phyloP scores from a whole-genome alignment of 2,113 vertebrate species.

The Stigmatopora nigra region DNA sequence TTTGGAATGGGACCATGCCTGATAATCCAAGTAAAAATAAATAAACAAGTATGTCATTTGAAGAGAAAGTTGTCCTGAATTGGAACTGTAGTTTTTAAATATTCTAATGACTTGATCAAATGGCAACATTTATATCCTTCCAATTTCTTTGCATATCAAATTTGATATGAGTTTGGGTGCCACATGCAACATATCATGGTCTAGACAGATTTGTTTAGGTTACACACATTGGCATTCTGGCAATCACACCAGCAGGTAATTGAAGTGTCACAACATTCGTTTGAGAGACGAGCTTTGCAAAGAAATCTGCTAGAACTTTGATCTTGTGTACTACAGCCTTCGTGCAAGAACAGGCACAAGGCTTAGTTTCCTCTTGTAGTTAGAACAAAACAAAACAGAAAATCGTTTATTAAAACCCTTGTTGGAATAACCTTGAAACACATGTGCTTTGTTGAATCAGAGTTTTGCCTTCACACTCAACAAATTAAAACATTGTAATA shows the following conservation, averaged over 20 bases:
- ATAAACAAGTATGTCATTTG: constrained; percentile 43
- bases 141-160: constrained; percentile 43
- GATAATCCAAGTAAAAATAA: constrained; percentile 37
- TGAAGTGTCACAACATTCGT: neutral
- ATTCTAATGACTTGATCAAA: constrained; percentile 45
- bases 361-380: neutral
- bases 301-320: neutral
- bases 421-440: constrained; percentile 5
- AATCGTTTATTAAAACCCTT: constrained; percentile 4
- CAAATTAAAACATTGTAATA: neutral
- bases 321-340: neutral
- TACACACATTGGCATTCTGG: neutral
- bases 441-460: neutral
- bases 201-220: neutral
- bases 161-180: constrained; percentile 12
- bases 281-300: neutral
- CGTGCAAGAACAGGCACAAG: neutral
- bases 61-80: constrained; percentile 46
- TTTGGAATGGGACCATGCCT: constrained; percentile 31
- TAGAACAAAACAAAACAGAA: neutral
- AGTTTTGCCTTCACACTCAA: neutral
- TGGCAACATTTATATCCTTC: constrained; percentile 48
- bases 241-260: neutral
- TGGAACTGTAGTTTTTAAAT: constrained; percentile 33
- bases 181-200: neutral